Base-by-base conservation (phyloP, 1,140 invertebrate species). In the Cecropterus lyciades region DNA sequence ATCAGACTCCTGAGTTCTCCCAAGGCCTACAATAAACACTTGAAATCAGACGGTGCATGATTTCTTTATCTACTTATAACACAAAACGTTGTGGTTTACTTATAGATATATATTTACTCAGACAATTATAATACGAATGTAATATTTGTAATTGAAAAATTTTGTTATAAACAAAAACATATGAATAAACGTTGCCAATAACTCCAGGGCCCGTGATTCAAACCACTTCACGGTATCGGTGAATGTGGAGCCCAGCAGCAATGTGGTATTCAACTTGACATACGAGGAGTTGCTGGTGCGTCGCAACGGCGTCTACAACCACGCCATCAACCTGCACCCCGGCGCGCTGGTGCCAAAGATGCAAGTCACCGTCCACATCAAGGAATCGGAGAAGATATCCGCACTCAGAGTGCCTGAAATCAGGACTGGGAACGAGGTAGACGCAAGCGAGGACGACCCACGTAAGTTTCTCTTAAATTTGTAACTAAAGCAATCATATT, bases 281-380 rank as follows among this genome's bases (percentile, higher is more conserved):
- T 95, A 95, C 74, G 95, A 95, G 81, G 94, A 95, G 83, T 73
- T 95, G 5, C 80, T 95, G 8, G 78, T 84, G 2, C 85, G 94
- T 5, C 85, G 93, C 33, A 89, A 93, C 48, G 94, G 93, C 1
- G 84, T 92, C 8, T 95, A 95, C 84, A 93, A 94, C 73, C 91
- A 95, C 57, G 92, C 93, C 11, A 89, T 95, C 10, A 95, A 95
- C 75, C 82, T 95, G 40, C 93, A 94, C 74, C 94, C 95, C 0
- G 93, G 93, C 8, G 85, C 93, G 65, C 70, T 94, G 1, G 93
- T 95, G 10, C 92, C 93, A 48, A 89, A 94, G 53, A 84, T 95
- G 52, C 84, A 89, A 30, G 93, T 95, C n/a, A 79, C 91, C 14
- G 94, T 95, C 0, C 85, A 93, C 64, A 93, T 95, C 65, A 81